Evolutionary conservation across 2,113 vertebrate genomes (phyloP).

Genomic region (Cercocebus atys): DNA sequence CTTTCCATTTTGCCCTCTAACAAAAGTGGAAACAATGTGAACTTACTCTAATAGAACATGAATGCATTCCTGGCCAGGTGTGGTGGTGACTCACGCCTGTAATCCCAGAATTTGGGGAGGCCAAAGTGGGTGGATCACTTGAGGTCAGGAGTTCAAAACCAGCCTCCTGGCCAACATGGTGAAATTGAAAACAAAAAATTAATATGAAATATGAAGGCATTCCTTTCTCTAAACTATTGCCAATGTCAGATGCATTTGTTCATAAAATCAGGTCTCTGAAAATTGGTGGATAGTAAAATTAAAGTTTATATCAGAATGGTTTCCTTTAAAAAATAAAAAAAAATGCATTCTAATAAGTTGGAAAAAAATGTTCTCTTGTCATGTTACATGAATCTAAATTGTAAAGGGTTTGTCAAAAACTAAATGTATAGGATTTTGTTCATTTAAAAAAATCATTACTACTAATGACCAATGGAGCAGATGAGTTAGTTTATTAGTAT

Average conservation of each 20-base stretch:
- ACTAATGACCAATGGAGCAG: background rate
- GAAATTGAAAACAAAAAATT: too few species aligned
- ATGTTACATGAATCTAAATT: background rate
- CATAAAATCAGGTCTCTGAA: background rate
- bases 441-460: background rate
- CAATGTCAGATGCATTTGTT: background rate
- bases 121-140: too few species aligned
- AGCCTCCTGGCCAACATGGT: too few species aligned
- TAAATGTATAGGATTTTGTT: background rate
- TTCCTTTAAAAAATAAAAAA: background rate
- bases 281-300: background rate
- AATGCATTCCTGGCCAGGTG: background rate
- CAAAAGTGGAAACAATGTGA: background rate
- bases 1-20: background rate
- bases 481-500: background rate
- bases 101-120: too few species aligned
- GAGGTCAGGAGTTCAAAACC: too few species aligned
- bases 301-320: background rate
- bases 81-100: too few species aligned
- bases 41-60: background rate
- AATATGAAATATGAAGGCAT: too few species aligned
- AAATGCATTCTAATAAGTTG: background rate
- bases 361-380: background rate
- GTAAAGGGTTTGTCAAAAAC: background rate
- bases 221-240: background rate